phyloP scores from a whole-genome alignment of 2,888 invertebrate species.

The Corbicula japonica region DNA sequence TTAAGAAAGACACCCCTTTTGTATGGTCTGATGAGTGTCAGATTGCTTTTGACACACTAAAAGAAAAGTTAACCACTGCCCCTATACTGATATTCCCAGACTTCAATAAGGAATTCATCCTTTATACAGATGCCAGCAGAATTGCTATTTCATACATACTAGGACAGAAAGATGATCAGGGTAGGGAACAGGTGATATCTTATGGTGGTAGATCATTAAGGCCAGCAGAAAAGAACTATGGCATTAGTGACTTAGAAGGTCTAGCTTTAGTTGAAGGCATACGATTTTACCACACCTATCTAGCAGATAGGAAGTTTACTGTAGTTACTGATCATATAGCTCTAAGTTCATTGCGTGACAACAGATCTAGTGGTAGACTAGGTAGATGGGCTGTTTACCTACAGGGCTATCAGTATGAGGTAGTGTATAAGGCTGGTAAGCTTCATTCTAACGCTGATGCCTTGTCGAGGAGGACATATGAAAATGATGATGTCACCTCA shows the following conservation, averaged over 20 bases:
- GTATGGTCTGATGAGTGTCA: slow-evolving; percentile 54
- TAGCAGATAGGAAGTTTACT: slow-evolving; percentile 41
- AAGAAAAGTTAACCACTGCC: slow-evolving; percentile 23
- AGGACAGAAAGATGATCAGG: slow-evolving; percentile 45
- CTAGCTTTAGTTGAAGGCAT: slow-evolving; percentile 67
- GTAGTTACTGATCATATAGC: slow-evolving; percentile 56
- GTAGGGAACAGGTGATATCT: slow-evolving; percentile 37
- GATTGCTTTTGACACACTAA: slow-evolving; percentile 42
- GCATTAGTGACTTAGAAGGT: slow-evolving; percentile 61
- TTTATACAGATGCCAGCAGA: slow-evolving; percentile 53
- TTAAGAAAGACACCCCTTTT: slow-evolving; percentile 48
- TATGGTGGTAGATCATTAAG: slow-evolving; percentile 57
- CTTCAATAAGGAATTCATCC: slow-evolving; percentile 37
- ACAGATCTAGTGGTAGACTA: slow-evolving; percentile 32
- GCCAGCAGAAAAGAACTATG: slow-evolving; percentile 52
- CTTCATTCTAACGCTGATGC: slow-evolving; percentile 44
- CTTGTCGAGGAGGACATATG: slow-evolving; percentile 7
- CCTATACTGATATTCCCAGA: slow-evolving; percentile 58
- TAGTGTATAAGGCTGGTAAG: slow-evolving; percentile 40
- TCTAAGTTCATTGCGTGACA: slow-evolving; percentile 32
- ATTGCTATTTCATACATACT: slow-evolving; percentile 52
- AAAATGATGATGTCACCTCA: background rate
- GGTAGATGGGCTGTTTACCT: slow-evolving; percentile 29
- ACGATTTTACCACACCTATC: slow-evolving; percentile 43
- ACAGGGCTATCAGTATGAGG: slow-evolving; percentile 44